Evolutionary conservation across 2,113 vertebrate genomes (phyloP), one percentile per base, ranked within the genome.

Genomic region (Notechis scutatus): DNA sequence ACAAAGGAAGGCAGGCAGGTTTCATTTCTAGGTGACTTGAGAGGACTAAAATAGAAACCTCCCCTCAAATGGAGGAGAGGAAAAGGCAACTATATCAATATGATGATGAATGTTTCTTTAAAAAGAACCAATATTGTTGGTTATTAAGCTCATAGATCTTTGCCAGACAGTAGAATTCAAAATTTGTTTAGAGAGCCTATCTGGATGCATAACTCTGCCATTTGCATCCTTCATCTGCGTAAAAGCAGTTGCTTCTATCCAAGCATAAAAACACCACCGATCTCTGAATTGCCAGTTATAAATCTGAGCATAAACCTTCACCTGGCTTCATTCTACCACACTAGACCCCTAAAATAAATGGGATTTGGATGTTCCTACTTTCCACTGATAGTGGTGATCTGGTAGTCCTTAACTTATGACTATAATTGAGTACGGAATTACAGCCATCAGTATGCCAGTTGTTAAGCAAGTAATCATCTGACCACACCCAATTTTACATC

Each of bases 61-160:
- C 26, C 56, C 18, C 5, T 9, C 2, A 12, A 7, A 59, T 6
- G 3, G 26, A 57, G 20, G 23, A 47, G 20, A 29, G 18, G 11
- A 54, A 45, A 50, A 81, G 26, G 86, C 3, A 59, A 23, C n/a
- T n/a, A n/a, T 61, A 3, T 42, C n/a, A 45, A 24, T 39, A 11
- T 59, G 18, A 26, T 86, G 42, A 61, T 86, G 87, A 61, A 88
- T 89, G 54, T 29, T 56, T 34, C 12, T 47, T 39, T 9, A 26
- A 69, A 34, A 85, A 85, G 64, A 85, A 54, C 89, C 10, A 6
- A 50, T 85, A n/a, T 61, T 24, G 23, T 23, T 2, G 29, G 14
- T 91, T 89, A 89, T 91, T 59, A 88, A 89, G n/a, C 15, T 29
- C 23, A 57, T 89, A 89, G 23, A 91, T 91, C 90, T 45, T 21